These are phyloP conservation scores for Myripristis murdjan DNA, from an alignment of 2,797 vertebrate genomes.

Conservation along the genomic window DNA sequence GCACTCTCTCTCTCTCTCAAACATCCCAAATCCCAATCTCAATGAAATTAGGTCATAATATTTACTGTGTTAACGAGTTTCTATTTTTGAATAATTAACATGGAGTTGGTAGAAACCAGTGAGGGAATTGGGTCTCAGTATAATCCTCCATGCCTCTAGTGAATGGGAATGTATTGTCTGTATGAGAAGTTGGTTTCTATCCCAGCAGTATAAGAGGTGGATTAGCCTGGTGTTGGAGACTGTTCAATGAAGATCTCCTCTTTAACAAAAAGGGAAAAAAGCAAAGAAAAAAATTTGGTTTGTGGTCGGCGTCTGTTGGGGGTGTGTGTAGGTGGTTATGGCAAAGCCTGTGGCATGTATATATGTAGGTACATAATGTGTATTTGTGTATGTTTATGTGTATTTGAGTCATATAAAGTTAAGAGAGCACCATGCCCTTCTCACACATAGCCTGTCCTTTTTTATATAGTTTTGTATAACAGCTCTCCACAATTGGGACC, in stretches of 20 bases:
- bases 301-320: neutral
- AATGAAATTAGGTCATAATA: conserved; percentile 82
- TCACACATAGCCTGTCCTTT: conserved; percentile 33
- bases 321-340: neutral
- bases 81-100: conserved; percentile 86
- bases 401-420: too few species aligned
- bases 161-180: conserved; percentile 50
- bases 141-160: conserved; percentile 68
- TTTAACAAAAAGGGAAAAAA: neutral
- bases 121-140: conserved; percentile 74
- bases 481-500: conserved; percentile 49
- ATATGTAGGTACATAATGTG: too few species aligned
- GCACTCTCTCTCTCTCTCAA: conserved; percentile 6
- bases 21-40: conserved; percentile 69
- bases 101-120: conserved; percentile 71
- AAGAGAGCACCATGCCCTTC: too few species aligned
- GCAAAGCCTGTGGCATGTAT: neutral
- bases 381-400: too few species aligned
- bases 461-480: conserved; percentile 34
- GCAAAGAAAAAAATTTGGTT: neutral
- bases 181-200: conserved; percentile 38
- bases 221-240: conserved; percentile 16
- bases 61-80: conserved; percentile 86
- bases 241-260: neutral
- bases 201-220: conserved; percentile 24